These are phyloP conservation scores for Esox masquinongy DNA, from an alignment of 2,797 vertebrate genomes.

Conservation along the genomic window DNA sequence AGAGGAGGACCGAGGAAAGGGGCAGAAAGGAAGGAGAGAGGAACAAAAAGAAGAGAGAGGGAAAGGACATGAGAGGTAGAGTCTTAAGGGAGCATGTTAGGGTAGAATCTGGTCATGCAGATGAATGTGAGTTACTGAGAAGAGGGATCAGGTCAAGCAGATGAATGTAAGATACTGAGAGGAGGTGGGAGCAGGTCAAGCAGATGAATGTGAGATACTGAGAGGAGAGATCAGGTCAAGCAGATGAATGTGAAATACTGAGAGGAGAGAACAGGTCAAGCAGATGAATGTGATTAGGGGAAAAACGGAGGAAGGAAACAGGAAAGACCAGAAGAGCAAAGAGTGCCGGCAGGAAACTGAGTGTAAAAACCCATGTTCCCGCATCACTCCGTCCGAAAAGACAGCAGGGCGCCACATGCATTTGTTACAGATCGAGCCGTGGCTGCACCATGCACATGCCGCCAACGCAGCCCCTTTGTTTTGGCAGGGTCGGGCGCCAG, in stretches of 20 bases:
- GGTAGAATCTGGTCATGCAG: too few species aligned
- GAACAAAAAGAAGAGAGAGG: background rate
- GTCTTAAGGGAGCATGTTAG: background rate
- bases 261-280: background rate
- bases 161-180: background rate
- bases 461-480: conserved; percentile 17
- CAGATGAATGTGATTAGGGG: background rate
- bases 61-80: background rate
- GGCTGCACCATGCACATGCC: conserved; percentile 39
- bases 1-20: background rate
- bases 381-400: background rate
- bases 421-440: conserved; percentile 21
- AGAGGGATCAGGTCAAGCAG: too few species aligned
- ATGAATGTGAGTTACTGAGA: background rate
- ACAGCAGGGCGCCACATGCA: background rate
- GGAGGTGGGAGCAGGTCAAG: background rate
- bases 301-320: background rate
- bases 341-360: background rate
- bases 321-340: background rate
- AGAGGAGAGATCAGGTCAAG: too few species aligned
- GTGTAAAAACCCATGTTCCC: background rate
- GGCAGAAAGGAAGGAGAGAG: background rate
- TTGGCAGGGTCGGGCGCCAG: background rate
- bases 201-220: background rate
- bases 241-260: background rate